Base-by-base conservation (phyloP, 2,888 invertebrate species). In the Polydrusus pterygomalis region DNA sequence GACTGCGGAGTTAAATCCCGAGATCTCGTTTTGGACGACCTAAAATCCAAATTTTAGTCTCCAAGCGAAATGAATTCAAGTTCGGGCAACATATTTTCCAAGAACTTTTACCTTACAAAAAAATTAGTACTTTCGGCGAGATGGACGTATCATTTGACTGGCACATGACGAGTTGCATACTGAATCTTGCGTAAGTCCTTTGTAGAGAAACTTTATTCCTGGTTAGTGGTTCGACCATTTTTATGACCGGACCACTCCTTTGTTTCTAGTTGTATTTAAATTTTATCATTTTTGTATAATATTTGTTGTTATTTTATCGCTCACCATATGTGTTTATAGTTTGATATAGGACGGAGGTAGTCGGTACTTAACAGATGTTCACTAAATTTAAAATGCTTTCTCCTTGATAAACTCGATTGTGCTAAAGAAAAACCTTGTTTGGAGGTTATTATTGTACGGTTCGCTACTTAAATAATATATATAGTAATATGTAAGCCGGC, bases 111-210 rank as follows among this genome's bases (percentile, higher is more conserved):
- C 73, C 72, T 51, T 64, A 62, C 56, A 43, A 75, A 56, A 65
- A 74, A 70, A 64, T 34, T 70, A 54, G 69, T 60, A 62, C 38
- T 69, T 38, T 74, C 67, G 49, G 77, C 71, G 56, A 67, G 63
- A 78, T 77, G 74, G 74, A 71, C 77, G 74, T 82, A 82, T 79
- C 80, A 83, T 75, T 81, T 82, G 63, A 81, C 81, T 79, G 83
- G 83, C 77, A 82, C 83, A 79, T 83, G 71, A 74, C 67, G 70
- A 54, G 54, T 67, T 65, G 75, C 58, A 69, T 34, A 43, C 40
- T 34, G 63, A 58, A 60, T 67, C 60, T 77, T 77, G 77, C 74
- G 77, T 74, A 74, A 75, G 77, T 77, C 68, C 68, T 72, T 68
- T 75, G 74, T 75, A 47, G 63, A 64, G 63, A 62, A 17, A 58